Evolutionary conservation across 2,888 invertebrate genomes (phyloP).

Genomic region (Lithophane leautieri): DNA sequence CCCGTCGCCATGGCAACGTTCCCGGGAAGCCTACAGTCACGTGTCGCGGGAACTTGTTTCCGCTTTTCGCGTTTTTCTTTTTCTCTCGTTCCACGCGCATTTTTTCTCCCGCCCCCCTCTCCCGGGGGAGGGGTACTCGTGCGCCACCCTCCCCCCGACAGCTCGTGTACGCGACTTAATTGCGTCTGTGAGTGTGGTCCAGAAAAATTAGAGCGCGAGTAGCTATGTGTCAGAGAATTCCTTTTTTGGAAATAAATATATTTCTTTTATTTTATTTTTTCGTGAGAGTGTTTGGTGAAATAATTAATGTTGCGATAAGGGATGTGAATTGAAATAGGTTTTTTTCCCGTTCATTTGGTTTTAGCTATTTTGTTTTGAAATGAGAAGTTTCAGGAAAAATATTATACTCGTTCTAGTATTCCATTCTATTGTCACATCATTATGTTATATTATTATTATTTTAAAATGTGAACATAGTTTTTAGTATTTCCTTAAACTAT

Average conservation of each 20-base stretch:
- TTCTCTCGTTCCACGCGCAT: constrained; percentile 83
- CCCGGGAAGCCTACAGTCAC: constrained; percentile 89
- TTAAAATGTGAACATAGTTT: constrained; percentile 1
- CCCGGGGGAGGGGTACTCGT: constrained; percentile 71
- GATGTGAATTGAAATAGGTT: constrained; percentile 1
- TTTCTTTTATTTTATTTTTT: constrained; percentile 24
- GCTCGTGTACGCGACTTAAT: constrained; percentile 90
- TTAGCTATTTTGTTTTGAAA: constrained; percentile 2
- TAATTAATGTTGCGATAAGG: constrained; percentile 18
- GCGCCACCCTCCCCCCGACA: constrained; percentile 74
- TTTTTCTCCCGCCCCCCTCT: constrained; percentile 78
- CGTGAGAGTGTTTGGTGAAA: constrained; percentile 2
- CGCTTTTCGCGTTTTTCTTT: constrained; percentile 88
- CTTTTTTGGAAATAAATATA: constrained; percentile 34
- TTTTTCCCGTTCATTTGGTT: constrained; percentile 6
- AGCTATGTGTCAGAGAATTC: constrained; percentile 76
- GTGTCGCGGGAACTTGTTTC: constrained; percentile 89
- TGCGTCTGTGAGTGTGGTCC: constrained; percentile 91
- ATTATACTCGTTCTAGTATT: constrained; percentile 14
- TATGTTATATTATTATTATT: constrained; percentile 8
- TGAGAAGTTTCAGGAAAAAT: constrained; percentile 11
- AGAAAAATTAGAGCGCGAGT: constrained; percentile 88
- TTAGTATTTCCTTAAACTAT: constrained; percentile 30
- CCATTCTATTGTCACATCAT: constrained; percentile 16
- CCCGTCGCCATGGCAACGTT: constrained; percentile 84